Evolutionary conservation across 37 sponge, comb jelly and placozoan species (phyloP).

Genomic region (Axinella damicornis): DNA sequence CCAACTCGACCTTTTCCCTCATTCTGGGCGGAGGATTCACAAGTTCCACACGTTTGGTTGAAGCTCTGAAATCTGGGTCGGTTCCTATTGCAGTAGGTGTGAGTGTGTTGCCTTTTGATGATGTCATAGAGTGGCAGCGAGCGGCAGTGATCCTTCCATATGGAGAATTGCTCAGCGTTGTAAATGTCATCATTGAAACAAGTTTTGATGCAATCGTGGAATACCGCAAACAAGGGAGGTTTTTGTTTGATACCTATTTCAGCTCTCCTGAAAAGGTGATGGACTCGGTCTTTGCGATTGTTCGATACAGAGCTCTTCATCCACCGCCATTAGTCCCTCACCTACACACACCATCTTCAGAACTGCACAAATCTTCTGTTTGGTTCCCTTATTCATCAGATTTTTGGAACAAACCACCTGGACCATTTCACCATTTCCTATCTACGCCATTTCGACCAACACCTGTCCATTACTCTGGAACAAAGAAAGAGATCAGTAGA

Average conservation of each 20-base stretch:
- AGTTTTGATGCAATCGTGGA: constrained; percentile 23
- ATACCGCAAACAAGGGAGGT: constrained; percentile 68
- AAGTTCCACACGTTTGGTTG: too few relatives aligned
- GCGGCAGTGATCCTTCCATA: constrained; percentile 66
- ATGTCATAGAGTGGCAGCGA: constrained; percentile 78
- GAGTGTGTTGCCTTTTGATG: constrained; percentile 63
- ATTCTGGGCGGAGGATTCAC: too few relatives aligned
- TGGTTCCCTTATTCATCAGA: constrained; percentile 15
- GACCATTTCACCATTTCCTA: constrained; percentile 62
- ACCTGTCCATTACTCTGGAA: too few relatives aligned
- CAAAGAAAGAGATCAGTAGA: too few relatives aligned
- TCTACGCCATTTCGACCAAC: constrained; percentile 45
- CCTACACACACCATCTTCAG: background rate
- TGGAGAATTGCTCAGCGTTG: constrained; percentile 56
- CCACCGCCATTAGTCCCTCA: constrained; percentile 65
- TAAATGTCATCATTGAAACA: constrained; percentile 55
- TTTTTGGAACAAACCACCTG: constrained; percentile 80
- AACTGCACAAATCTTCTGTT: too few relatives aligned
- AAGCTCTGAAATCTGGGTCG: too few relatives aligned
- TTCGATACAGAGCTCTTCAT: constrained; percentile 47
- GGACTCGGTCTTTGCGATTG: constrained; percentile 45
- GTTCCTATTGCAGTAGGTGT: too few relatives aligned
- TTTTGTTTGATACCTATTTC: constrained; percentile 83
- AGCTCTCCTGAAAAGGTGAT: constrained; percentile 43
- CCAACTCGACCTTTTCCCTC: too few relatives aligned